A percentile compares a stretch with the other conserved stretches of the same genome.
phyloP scores from a whole-genome alignment of 2,888 invertebrate genomes.

The Chymomyza procnemis region DNA sequence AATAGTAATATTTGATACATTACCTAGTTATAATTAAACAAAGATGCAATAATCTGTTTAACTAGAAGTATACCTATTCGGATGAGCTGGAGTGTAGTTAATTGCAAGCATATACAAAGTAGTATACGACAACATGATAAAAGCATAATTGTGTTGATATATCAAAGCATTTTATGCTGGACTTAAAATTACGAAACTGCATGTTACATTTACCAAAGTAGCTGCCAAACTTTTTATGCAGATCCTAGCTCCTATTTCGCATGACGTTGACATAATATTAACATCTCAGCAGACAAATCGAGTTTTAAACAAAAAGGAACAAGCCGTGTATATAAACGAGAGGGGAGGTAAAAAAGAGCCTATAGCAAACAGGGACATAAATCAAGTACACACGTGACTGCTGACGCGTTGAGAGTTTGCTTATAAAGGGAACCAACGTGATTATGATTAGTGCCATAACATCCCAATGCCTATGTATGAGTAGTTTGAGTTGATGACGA shows the following conservation, averaged over 20 bases:
- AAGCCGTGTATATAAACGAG: constrained; percentile 48
- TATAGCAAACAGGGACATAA: constrained; percentile 50
- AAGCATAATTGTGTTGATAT: constrained; percentile 10
- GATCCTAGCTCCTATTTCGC: constrained; percentile 60
- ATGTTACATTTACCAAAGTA: neutral
- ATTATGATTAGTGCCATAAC: neutral
- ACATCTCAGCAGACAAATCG: constrained; percentile 27
- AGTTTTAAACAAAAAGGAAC: neutral
- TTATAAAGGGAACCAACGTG: constrained; percentile 31
- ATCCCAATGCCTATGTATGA: constrained; percentile 18
- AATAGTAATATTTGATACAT: no score
- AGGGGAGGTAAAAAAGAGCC: constrained; percentile 36
- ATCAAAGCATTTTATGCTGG: neutral
- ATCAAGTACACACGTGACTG: constrained; percentile 69
- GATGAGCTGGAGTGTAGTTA: no score
- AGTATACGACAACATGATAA: constrained; percentile 8
- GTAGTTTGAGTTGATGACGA: constrained; percentile 28
- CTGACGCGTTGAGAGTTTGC: constrained; percentile 36
- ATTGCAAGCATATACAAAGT: constrained; percentile 10
- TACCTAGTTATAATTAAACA: no score
- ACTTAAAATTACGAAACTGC: constrained; percentile 10
- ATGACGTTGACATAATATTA: neutral
- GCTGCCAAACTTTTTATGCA: constrained; percentile 6
- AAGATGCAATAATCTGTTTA: no score
- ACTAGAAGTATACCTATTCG: no score